phyloP scores from a whole-genome alignment of 2,888 invertebrate genomes.

The Caprella mutica region DNA sequence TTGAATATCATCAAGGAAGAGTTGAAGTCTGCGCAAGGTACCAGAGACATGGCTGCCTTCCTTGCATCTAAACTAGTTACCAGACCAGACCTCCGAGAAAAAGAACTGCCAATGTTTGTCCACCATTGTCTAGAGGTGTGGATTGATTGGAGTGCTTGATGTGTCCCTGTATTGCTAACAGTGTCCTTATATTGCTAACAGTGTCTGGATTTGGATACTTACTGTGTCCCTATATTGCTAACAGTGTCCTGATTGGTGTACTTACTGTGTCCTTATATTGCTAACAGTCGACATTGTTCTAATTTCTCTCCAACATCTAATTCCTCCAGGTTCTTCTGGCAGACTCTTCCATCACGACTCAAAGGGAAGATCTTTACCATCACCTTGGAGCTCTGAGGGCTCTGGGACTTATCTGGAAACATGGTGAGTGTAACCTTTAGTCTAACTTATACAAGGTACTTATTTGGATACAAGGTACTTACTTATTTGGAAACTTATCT shows the following conservation, averaged over 20 bases:
- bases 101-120: slow-evolving; percentile 28
- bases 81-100: slow-evolving; percentile 48
- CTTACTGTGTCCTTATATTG: too few species aligned
- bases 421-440: too few species aligned
- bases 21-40: slow-evolving; percentile 63
- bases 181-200: too few species aligned
- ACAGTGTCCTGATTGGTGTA: too few species aligned
- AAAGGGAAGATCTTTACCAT: slow-evolving; percentile 17
- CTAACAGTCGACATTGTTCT: too few species aligned
- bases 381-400: slow-evolving; percentile 22
- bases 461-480: too few species aligned
- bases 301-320: background rate
- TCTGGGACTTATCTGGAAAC: slow-evolving; percentile 32
- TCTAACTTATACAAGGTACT: too few species aligned
- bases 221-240: too few species aligned
- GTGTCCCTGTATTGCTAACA: too few species aligned
- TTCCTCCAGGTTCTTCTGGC: background rate
- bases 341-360: background rate
- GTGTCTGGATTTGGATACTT: too few species aligned
- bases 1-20: slow-evolving; percentile 20
- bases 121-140: slow-evolving; percentile 23
- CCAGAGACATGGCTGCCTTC: slow-evolving; percentile 75
- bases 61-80: slow-evolving; percentile 76
- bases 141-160: too few species aligned
- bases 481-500: too few species aligned